phyloP scores from a whole-genome alignment of 2,113 vertebrate species.

The Silurus asotus region DNA sequence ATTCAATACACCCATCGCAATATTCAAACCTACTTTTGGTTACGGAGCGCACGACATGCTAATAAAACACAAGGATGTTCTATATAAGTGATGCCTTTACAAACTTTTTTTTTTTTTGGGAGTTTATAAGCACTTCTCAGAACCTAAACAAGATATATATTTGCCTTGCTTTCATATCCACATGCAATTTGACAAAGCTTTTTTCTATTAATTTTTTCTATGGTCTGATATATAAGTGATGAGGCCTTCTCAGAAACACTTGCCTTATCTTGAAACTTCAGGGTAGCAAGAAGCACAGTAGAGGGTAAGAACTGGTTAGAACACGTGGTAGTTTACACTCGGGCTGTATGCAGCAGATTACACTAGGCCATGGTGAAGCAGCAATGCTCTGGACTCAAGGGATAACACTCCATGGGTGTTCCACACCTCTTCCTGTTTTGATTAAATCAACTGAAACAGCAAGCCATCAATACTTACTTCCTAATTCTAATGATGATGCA shows the following conservation, averaged over 20 bases:
- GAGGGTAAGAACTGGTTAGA: neutral
- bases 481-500: neutral
- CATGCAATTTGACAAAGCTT: neutral
- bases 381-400: slow-evolving; percentile 2
- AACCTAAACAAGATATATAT: neutral
- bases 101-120: neutral
- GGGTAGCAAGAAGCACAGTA: neutral
- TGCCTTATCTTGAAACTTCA: slow-evolving; percentile 33
- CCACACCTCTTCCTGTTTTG: slow-evolving; percentile 69
- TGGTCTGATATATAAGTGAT: neutral
- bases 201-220: neutral
- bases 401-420: slow-evolving; percentile 53
- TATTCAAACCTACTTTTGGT: neutral
- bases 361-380: neutral
- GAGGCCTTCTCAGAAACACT: neutral
- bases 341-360: slow-evolving; percentile 20
- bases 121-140: neutral
- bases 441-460: slow-evolving; percentile 56
- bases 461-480: slow-evolving; percentile 45
- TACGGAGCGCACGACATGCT: neutral
- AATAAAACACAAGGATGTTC: neutral
- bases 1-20: neutral
- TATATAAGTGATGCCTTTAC: neutral
- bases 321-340: neutral
- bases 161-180: neutral